Evolutionary conservation across 2,888 invertebrate species (phyloP).

Genomic region (Meteorus colon): DNA sequence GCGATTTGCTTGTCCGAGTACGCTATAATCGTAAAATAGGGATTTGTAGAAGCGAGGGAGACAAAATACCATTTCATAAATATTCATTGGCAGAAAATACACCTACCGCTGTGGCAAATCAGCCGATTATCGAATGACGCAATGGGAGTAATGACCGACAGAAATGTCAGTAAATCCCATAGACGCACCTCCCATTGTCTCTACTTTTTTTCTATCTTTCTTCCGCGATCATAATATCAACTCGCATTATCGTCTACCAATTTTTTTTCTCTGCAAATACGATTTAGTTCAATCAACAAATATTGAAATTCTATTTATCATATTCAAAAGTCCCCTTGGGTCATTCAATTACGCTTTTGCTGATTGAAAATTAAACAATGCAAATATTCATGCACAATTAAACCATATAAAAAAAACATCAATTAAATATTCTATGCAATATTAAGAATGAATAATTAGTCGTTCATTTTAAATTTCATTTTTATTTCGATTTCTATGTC

Average conservation of each 20-base stretch:
- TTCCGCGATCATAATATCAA: too few species aligned
- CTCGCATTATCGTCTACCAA: too few species aligned
- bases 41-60: conserved; percentile 29
- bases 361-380: conserved; percentile 11
- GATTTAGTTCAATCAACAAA: too few species aligned
- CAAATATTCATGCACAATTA: conserved; percentile 13
- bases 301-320: neutral
- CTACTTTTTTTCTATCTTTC: neutral
- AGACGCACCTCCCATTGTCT: neutral
- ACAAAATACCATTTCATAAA: conserved; percentile 48
- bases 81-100: conserved; percentile 51
- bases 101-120: conserved; percentile 18
- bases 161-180: conserved; percentile 41
- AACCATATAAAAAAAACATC: neutral
- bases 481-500: too few species aligned
- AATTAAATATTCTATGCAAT: neutral
- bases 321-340: neutral
- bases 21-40: conserved; percentile 36
- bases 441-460: neutral
- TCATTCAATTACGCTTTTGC: neutral
- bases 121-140: conserved; percentile 48
- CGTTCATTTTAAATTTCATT: too few species aligned
- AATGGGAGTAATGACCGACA: conserved; percentile 42
- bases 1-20: conserved; percentile 25
- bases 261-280: too few species aligned